Percentiles rank a stretch among this genome's conserved stretches.
phyloP scores from a whole-genome alignment of 2,888 invertebrate genomes.

The Esperia sulphurella region DNA sequence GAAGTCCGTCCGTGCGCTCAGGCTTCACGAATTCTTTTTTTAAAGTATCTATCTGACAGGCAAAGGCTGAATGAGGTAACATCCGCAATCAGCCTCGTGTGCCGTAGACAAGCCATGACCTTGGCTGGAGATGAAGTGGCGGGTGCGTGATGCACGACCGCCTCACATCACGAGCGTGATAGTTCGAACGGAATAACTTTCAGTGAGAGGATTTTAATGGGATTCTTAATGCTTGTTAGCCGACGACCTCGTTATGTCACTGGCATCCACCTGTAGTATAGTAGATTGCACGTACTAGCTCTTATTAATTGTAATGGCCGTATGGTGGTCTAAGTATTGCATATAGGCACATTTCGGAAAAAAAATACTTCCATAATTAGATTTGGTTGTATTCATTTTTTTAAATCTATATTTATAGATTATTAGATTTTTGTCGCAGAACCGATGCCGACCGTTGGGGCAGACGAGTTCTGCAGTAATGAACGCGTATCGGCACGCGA shows the following conservation, averaged over 20 bases:
- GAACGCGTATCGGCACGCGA: no score
- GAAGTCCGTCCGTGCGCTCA: not conserved
- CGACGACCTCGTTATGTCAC: not conserved
- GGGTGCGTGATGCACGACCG: constrained; percentile 36
- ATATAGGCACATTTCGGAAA: no score
- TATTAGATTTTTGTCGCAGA: no score
- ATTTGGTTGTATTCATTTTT: no score
- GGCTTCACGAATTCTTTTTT: constrained; percentile 5
- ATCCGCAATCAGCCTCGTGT: constrained; percentile 27
- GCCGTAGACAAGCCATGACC: constrained; percentile 32
- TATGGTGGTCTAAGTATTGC: no score
- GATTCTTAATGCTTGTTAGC: not conserved
- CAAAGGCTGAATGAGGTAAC: constrained; percentile 25
- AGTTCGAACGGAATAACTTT: constrained; percentile 1
- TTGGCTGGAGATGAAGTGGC: constrained; percentile 24
- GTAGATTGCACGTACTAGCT: not conserved
- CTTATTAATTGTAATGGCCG: no score
- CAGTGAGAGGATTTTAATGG: constrained; percentile 1
- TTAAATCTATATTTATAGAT: no score
- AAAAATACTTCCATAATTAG: not conserved
- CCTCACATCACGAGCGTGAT: constrained; percentile 27
- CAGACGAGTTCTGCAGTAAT: no score
- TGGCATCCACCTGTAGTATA: not conserved
- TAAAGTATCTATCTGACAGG: constrained; percentile 9
- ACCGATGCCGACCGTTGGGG: no score